Evolutionary conservation across 2,113 vertebrate genomes (phyloP).

Genomic region (Barbus barbus): DNA sequence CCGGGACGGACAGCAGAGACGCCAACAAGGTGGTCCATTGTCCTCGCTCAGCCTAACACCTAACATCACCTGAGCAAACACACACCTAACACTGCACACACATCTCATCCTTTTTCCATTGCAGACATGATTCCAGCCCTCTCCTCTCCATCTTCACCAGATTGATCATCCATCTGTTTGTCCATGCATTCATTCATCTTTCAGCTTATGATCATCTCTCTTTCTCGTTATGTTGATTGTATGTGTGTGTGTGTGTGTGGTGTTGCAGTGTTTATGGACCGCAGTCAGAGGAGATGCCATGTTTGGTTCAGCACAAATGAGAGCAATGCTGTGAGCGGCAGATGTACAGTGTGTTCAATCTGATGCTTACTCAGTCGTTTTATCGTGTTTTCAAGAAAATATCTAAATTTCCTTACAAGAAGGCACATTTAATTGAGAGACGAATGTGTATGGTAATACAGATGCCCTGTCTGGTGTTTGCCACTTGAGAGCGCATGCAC

Average conservation of each 20-base stretch:
- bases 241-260: conserved; percentile 44
- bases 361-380: too few species aligned
- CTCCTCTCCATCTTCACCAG: conserved; percentile 1
- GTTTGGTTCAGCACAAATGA: neutral
- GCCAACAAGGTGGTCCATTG: conserved; percentile 84
- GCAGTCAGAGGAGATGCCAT: neutral
- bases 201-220: neutral
- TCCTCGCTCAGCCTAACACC: conserved; percentile 55
- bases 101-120: conserved; percentile 35
- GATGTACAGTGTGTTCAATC: neutral
- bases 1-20: conserved; percentile 82
- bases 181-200: conserved; percentile 73
- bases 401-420: neutral
- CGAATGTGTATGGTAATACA: too few species aligned
- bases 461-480: too few species aligned
- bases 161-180: conserved; percentile 32
- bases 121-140: conserved; percentile 67
- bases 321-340: neutral
- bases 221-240: conserved; percentile 37
- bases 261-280: conserved; percentile 6
- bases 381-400: neutral
- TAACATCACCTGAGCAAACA: conserved; percentile 48
- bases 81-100: conserved; percentile 45
- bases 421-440: too few species aligned
- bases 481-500: too few species aligned